phyloP scores from a whole-genome alignment of 2,113 vertebrate genomes.

The Microcebus tavaratra region DNA sequence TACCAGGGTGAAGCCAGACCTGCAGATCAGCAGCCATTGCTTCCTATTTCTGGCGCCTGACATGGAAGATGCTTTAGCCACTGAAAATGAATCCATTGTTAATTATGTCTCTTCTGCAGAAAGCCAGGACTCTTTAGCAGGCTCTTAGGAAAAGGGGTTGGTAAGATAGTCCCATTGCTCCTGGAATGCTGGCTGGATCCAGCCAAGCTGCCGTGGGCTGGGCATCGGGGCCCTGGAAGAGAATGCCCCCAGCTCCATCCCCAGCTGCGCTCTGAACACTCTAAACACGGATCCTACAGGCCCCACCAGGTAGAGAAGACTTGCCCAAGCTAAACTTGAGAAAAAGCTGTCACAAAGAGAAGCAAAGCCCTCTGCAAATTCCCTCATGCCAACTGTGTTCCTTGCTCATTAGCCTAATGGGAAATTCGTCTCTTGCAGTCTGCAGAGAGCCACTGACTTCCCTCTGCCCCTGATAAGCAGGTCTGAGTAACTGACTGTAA shows the following conservation, averaged over 20 bases:
- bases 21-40: background rate
- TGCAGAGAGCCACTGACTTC: background rate
- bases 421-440: constrained; percentile 1
- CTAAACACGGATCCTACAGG: background rate
- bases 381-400: background rate
- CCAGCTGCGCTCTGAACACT: background rate
- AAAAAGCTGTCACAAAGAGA: background rate
- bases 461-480: background rate
- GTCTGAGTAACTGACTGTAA: background rate
- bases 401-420: constrained; percentile 51
- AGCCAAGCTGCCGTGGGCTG: background rate
- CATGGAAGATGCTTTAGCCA: background rate
- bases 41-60: background rate
- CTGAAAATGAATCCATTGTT: background rate
- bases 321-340: background rate
- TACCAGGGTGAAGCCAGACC: background rate
- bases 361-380: constrained; percentile 13
- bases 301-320: background rate
- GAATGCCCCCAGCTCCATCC: background rate
- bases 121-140: constrained; percentile 4
- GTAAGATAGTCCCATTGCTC: background rate
- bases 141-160: background rate
- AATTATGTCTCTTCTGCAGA: background rate
- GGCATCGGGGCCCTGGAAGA: background rate
- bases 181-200: background rate